These are phyloP conservation scores for Cecropterus lyciades DNA, from an alignment of 1,140 invertebrate species.

Conservation along the genomic window DNA sequence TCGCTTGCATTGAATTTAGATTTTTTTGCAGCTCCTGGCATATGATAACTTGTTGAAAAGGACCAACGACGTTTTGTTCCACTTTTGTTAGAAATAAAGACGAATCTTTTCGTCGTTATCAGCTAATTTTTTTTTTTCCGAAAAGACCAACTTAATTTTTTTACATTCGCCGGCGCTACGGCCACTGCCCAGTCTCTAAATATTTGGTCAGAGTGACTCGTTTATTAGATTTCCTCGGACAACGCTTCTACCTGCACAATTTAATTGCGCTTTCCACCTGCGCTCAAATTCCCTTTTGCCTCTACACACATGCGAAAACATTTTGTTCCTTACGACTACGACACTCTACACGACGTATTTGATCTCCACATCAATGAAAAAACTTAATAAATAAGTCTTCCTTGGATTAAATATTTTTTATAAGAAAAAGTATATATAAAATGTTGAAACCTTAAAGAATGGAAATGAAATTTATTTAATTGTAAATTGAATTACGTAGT, in stretches of 20 bases:
- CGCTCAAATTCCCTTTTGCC: slow-evolving; percentile 59
- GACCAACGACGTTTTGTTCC: too few relatives aligned
- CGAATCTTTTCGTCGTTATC: background rate
- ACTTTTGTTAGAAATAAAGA: background rate
- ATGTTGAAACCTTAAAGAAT: too few relatives aligned
- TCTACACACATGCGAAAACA: slow-evolving; percentile 43
- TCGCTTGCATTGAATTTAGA: too few relatives aligned
- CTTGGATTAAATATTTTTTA: too few relatives aligned
- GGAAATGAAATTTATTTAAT: too few relatives aligned
- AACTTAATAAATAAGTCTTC: background rate
- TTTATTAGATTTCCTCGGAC: slow-evolving; percentile 78
- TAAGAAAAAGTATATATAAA: too few relatives aligned
- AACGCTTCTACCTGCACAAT: slow-evolving; percentile 65
- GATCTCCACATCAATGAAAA: background rate
- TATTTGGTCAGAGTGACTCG: slow-evolving; percentile 72
- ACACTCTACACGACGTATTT: background rate
- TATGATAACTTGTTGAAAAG: too few relatives aligned
- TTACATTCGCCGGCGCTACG: slow-evolving; percentile 23
- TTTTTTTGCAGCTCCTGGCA: too few relatives aligned
- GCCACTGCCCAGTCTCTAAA: slow-evolving; percentile 57
- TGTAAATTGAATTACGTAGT: too few relatives aligned
- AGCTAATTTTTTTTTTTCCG: too few relatives aligned
- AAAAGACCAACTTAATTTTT: background rate
- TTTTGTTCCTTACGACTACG: slow-evolving; percentile 44
- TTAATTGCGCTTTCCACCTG: slow-evolving; percentile 71